Conservation (phyloP, 2,113 vertebrate genomes). For the Gadus macrocephalus region DNA sequence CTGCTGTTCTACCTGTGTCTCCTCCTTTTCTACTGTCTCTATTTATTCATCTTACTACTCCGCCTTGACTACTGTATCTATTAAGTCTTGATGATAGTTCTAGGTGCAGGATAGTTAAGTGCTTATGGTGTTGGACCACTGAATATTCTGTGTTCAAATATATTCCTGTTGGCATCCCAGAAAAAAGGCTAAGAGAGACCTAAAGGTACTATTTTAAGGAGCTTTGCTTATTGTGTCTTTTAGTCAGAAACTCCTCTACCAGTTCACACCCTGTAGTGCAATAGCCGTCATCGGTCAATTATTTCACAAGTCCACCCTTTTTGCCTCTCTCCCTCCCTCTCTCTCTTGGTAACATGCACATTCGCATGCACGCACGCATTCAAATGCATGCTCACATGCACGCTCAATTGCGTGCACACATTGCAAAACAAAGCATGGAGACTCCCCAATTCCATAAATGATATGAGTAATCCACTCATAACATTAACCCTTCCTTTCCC, state of each 20-base stretch:
- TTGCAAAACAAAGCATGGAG: background rate
- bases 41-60: too few species aligned
- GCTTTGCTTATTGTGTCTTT: background rate
- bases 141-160: too few species aligned
- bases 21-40: background rate
- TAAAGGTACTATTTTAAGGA: background rate
- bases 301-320: background rate
- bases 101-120: too few species aligned
- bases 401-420: constrained; percentile 6
- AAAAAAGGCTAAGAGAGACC: too few species aligned
- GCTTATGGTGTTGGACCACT: too few species aligned
- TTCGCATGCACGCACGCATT: background rate
- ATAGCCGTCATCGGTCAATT: background rate
- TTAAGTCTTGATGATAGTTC: too few species aligned
- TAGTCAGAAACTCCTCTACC: background rate
- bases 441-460: constrained; percentile 6
- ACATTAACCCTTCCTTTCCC: too few species aligned
- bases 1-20: background rate
- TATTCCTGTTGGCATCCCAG: too few species aligned
- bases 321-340: background rate
- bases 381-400: constrained; percentile 14
- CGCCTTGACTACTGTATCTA: too few species aligned
- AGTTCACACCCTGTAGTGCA: too few species aligned
- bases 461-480: background rate
- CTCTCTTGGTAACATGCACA: background rate